Evolutionary conservation across 2,113 vertebrate genomes (phyloP), one percentile per base, ranked within the genome.

Genomic region (Megalops atlanticus): DNA sequence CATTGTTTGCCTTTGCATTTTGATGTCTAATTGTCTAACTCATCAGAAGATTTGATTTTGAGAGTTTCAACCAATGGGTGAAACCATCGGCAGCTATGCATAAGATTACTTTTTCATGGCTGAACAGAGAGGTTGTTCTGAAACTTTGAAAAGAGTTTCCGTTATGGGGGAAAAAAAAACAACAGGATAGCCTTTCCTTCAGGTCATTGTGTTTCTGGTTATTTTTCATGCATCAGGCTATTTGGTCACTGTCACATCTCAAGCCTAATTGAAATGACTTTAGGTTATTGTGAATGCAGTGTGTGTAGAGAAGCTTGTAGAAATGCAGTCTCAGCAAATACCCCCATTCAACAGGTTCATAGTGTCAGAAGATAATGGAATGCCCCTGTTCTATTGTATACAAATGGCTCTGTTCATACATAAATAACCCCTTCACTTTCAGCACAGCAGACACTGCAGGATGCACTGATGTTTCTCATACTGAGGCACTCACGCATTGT

Each of bases 391-490:
- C 16, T 82, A 84, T 79, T 75, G 81, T 77, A 47, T 83, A 85
- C 87, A 86, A 79, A 83, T 81, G 79, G 81, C 78, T 86, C 76
- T 54, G 6, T 36, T 40, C 40, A 33, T 24, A 52, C 74, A 31
- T 70, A 18, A 47, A 70, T 35, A 15, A 47, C 35, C 33, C 54
- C 18, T 54, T 76, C 45, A 70, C 68, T 75, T 27, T 70, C 45
- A 76, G 41, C 78, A 76, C 74, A 71, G 73, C 40, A 33, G 64
- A 80, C 83, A 72, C 82, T 77, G 81, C 77, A 41, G 85, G 82
- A 86, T 88, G 89, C 91, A 90, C 89, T 92, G 89, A 83, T 69
- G 81, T 80, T 76, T 84, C 70, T 81, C 83, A 80, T 83, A 73
- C 81, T 82, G 81, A 84, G 40, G 82, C 87, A 89, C 90, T 91